These are phyloP conservation scores for Eriocheir sinensis DNA, from an alignment of 1,140 invertebrate species.

Conservation along the genomic window DNA sequence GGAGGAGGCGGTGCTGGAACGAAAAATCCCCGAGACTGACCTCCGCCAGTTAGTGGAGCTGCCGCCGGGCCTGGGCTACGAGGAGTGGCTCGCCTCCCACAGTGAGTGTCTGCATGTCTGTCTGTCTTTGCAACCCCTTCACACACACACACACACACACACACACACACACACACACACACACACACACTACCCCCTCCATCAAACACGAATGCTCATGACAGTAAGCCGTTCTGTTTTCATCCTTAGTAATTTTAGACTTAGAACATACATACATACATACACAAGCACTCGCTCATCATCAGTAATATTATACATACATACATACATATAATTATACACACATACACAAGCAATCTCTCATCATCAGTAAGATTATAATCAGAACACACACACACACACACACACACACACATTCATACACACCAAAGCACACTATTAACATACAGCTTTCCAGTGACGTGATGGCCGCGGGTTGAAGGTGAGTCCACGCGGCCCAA, in stretches of 20 bases:
- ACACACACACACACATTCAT: background rate
- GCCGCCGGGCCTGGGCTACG: conserved; percentile 96
- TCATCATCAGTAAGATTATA: background rate
- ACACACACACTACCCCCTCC: background rate
- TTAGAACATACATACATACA: background rate
- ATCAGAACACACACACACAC: background rate
- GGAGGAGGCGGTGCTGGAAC: conserved; percentile 95
- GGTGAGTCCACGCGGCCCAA: too few species aligned
- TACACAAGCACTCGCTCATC: background rate
- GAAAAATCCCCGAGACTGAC: conserved; percentile 95
- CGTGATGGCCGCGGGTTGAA: background rate
- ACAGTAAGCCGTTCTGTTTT: background rate
- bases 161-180: conserved; percentile 23
- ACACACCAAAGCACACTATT: background rate
- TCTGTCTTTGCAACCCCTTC: background rate
- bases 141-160: conserved; percentile 28
- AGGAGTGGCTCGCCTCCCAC: conserved; percentile 99
- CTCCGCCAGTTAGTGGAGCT: conserved; percentile 95
- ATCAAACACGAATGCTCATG: background rate
- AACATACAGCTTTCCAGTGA: background rate
- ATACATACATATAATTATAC: background rate
- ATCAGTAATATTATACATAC: background rate
- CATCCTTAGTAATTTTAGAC: too few species aligned
- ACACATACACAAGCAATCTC: background rate
- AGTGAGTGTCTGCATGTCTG: conserved; percentile 84